These are phyloP conservation scores for Siphlonurus alternatus DNA, from an alignment of 2,888 invertebrate species.

Conservation along the genomic window DNA sequence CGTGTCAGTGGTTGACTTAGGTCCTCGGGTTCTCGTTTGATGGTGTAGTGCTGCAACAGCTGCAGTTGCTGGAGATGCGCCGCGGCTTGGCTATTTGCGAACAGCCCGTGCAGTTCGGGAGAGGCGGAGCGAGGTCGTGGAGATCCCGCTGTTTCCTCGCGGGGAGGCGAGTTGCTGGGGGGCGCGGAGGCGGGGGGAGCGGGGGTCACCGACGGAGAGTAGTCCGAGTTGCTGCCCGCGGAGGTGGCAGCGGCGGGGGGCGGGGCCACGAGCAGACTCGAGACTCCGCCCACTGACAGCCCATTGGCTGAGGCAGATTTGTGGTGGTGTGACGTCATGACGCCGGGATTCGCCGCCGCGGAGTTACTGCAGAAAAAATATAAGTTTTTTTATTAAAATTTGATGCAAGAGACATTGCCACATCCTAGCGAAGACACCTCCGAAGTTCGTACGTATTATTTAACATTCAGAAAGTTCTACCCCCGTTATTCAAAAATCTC, in stretches of 20 bases:
- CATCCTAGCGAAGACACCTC: too few species aligned
- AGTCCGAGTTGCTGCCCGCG: background rate
- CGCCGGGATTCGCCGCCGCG: constrained; percentile 14
- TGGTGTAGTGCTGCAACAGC: constrained; percentile 29
- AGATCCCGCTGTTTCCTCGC: constrained; percentile 33
- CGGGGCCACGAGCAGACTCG: constrained; percentile 31
- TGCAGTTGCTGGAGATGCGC: constrained; percentile 13
- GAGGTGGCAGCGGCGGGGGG: constrained; percentile 16
- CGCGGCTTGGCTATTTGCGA: constrained; percentile 24
- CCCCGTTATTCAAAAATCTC: too few species aligned
- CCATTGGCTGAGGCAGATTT: constrained; percentile 49
- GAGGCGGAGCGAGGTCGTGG: background rate
- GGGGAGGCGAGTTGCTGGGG: constrained; percentile 16
- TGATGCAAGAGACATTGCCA: background rate
- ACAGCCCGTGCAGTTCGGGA: constrained; percentile 32
- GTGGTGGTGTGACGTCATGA: background rate
- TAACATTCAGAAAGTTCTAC: too few species aligned
- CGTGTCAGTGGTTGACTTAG: constrained; percentile 36
- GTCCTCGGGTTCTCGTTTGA: constrained; percentile 70
- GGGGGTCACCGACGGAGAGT: constrained; percentile 27
- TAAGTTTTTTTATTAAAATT: background rate
- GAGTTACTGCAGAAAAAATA: constrained; percentile 22
- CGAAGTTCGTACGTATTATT: too few species aligned
- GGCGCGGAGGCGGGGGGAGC: constrained; percentile 26
- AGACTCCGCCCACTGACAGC: constrained; percentile 27